Evolutionary conservation across 1,140 invertebrate species (phyloP).

Genomic region (Drosophila lowei): DNA sequence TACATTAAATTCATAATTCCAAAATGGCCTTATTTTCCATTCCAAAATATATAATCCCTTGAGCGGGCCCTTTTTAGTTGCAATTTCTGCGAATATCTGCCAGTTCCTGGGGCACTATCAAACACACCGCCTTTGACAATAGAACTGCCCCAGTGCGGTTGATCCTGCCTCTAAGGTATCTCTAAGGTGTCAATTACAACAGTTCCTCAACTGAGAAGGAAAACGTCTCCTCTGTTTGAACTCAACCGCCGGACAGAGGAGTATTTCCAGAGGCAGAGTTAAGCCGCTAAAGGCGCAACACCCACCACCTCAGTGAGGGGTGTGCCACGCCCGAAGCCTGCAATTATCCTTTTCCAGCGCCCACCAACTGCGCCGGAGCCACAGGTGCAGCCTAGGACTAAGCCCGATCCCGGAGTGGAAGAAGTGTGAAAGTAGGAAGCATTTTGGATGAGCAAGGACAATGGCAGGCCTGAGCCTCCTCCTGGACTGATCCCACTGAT

Average conservation of each 20-base stretch:
- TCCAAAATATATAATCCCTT: background rate
- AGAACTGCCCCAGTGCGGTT: slow-evolving; percentile 45
- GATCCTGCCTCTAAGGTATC: slow-evolving; percentile 14
- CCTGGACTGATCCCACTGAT: background rate
- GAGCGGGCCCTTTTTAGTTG: slow-evolving; percentile 17
- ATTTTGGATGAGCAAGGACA: slow-evolving; percentile 41
- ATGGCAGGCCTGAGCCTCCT: slow-evolving; percentile 7
- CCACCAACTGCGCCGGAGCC: slow-evolving; percentile 46
- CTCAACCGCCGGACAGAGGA: slow-evolving; percentile 8
- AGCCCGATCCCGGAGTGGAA: slow-evolving; percentile 14
- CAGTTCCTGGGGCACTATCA: slow-evolving; percentile 26
- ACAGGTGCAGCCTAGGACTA: slow-evolving; percentile 26
- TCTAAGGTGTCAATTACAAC: slow-evolving; percentile 71
- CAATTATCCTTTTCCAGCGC: slow-evolving; percentile 51
- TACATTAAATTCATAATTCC: background rate
- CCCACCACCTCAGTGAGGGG: slow-evolving; percentile 59
- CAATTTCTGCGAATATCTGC: slow-evolving; percentile 14
- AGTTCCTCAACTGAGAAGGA: slow-evolving; percentile 4
- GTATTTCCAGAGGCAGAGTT: slow-evolving; percentile 42
- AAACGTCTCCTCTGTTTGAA: slow-evolving; percentile 27
- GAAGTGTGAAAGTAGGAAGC: slow-evolving; percentile 68
- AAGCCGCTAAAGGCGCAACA: slow-evolving; percentile 78
- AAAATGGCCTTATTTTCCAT: slow-evolving; percentile 1
- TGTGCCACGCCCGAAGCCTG: slow-evolving; percentile 36
- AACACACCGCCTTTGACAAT: slow-evolving; percentile 34